phyloP scores from a whole-genome alignment of 2,113 vertebrate genomes.

The Forbesichthys agassizii region DNA sequence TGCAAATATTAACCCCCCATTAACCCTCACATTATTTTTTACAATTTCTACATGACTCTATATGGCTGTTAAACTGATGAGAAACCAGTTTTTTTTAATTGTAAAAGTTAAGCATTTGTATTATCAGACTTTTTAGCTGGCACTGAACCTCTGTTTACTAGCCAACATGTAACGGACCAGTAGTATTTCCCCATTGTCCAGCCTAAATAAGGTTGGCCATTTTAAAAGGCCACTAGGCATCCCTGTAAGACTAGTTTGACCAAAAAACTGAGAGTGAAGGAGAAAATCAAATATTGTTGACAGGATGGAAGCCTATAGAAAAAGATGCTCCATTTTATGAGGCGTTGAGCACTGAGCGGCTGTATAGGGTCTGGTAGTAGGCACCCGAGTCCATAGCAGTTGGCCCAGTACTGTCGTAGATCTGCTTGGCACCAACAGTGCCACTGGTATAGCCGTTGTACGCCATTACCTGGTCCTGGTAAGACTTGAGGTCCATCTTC shows the following conservation, averaged over 20 bases:
- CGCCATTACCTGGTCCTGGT: slow-evolving; percentile 83
- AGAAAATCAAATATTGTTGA: slow-evolving; percentile 17
- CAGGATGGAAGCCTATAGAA: slow-evolving; percentile 57
- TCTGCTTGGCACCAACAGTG: slow-evolving; percentile 75
- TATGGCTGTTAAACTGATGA: slow-evolving; percentile 7
- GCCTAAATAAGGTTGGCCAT: slow-evolving; percentile 23
- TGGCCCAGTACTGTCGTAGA: slow-evolving; percentile 77
- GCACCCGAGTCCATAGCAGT: slow-evolving; percentile 79
- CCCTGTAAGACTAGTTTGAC: not conserved
- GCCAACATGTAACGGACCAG: slow-evolving; percentile 40
- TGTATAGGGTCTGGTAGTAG: slow-evolving; percentile 89
- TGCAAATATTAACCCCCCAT: slow-evolving; percentile 61
- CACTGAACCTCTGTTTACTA: slow-evolving; percentile 7
- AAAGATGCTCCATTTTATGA: slow-evolving; percentile 71
- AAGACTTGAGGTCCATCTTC: slow-evolving; percentile 85
- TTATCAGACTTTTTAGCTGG: not conserved
- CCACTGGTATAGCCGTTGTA: slow-evolving; percentile 75
- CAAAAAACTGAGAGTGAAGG: slow-evolving; percentile 16
- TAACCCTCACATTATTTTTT: slow-evolving; percentile 64
- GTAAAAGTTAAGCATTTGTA: not conserved
- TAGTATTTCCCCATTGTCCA: slow-evolving; percentile 20
- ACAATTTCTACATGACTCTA: slow-evolving; percentile 67
- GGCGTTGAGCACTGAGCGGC: slow-evolving; percentile 86
- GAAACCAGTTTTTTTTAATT: not conserved
- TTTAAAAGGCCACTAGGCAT: slow-evolving; percentile 33